Conservation (phyloP, 2,113 vertebrate genomes). For the Hydrolagus affinis region DNA sequence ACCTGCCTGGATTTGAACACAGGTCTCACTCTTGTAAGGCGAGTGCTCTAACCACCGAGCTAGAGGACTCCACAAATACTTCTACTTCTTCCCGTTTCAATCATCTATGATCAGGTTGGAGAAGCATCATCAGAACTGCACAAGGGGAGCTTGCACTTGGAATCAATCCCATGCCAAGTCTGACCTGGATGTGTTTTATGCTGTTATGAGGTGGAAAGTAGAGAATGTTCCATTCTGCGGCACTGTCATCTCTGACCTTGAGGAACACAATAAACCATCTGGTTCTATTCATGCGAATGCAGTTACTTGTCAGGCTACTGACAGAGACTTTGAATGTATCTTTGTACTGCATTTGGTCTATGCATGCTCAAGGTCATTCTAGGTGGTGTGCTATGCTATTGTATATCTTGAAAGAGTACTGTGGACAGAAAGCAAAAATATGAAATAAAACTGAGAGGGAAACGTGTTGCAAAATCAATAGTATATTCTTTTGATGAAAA, state of each 20-base stretch:
- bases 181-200: neutral
- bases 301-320: constrained; percentile 29
- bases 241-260: constrained; percentile 19
- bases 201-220: constrained; percentile 1
- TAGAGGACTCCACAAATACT: too few relatives aligned
- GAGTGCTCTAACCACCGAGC: too few relatives aligned
- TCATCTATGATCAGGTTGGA: neutral
- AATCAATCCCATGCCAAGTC: neutral
- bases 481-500: constrained; percentile 15
- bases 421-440: constrained; percentile 13
- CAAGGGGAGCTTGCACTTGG: neutral
- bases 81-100: neutral
- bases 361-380: constrained; percentile 23
- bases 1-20: too few relatives aligned
- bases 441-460: constrained; percentile 27
- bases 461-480: neutral
- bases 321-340: constrained; percentile 22
- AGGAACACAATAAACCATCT: constrained; percentile 30
- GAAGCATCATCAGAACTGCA: too few relatives aligned
- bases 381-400: constrained; percentile 24
- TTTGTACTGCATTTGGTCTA: constrained; percentile 6
- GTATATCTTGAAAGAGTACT: constrained; percentile 14
- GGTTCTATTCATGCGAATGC: constrained; percentile 22
- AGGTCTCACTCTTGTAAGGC: too few relatives aligned
- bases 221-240: constrained; percentile 15